phyloP scores from a whole-genome alignment of 1,140 invertebrate genomes.

The Drosophila cardini region DNA sequence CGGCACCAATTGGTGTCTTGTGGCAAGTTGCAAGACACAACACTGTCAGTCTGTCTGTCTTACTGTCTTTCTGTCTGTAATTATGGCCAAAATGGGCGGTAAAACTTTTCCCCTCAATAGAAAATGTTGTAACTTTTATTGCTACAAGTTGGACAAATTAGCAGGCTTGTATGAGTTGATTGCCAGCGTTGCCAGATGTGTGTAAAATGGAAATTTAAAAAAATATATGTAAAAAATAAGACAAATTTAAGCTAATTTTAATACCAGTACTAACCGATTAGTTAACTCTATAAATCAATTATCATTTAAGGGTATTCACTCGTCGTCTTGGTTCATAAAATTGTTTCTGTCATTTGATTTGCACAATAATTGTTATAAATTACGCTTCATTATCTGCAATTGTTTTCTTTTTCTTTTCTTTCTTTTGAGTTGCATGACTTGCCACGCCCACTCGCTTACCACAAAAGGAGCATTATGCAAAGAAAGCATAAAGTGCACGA shows the following conservation, averaged over 20 bases:
- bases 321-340: background rate
- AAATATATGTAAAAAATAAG: too few species aligned
- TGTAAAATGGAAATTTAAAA: too few species aligned
- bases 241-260: too few species aligned
- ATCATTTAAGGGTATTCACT: too few species aligned
- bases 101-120: slow-evolving; percentile 16
- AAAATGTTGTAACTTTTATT: slow-evolving; percentile 12
- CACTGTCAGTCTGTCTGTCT: slow-evolving; percentile 10
- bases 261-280: too few species aligned
- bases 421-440: slow-evolving; percentile 49
- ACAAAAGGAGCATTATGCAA: slow-evolving; percentile 54
- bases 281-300: too few species aligned
- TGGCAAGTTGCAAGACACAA: slow-evolving; percentile 5
- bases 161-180: background rate
- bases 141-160: background rate
- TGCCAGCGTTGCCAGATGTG: slow-evolving; percentile 1
- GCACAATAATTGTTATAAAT: slow-evolving; percentile 44
- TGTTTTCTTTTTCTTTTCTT: slow-evolving; percentile 24
- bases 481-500: slow-evolving; percentile 13
- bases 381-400: slow-evolving; percentile 3
- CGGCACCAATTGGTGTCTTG: slow-evolving; percentile 14
- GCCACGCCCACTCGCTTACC: background rate
- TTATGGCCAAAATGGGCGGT: slow-evolving; percentile 64
- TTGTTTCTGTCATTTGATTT: background rate
- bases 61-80: slow-evolving; percentile 50